These are phyloP conservation scores for Danio albolineatus DNA, from an alignment of 2,797 vertebrate species.

Conservation along the genomic window DNA sequence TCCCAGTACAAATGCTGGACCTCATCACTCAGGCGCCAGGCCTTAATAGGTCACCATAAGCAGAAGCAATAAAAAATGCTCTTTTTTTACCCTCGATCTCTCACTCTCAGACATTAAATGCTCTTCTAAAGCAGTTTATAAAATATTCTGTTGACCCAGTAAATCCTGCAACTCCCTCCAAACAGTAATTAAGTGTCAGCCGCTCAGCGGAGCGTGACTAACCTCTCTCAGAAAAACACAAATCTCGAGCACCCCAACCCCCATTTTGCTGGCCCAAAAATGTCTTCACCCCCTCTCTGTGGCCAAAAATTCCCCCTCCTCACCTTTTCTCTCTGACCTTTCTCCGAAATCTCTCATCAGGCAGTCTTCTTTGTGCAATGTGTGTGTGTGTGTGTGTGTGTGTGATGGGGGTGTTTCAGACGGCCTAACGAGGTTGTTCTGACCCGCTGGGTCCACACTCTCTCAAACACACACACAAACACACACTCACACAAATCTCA, in stretches of 20 bases:
- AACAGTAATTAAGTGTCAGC: constrained; percentile 61
- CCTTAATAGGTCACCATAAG: constrained; percentile 33
- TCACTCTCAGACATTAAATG: constrained; percentile 33
- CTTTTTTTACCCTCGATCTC: constrained; percentile 3
- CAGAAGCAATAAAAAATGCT: constrained; percentile 37
- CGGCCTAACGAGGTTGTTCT: constrained; percentile 41
- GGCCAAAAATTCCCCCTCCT: constrained; percentile 46
- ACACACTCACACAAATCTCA: constrained; percentile 16
- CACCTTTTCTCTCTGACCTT: constrained; percentile 34
- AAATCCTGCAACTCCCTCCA: constrained; percentile 57
- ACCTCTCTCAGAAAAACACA: constrained; percentile 55
- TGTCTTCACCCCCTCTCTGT: constrained; percentile 32
- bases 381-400: constrained; percentile 22
- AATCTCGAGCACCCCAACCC: constrained; percentile 36
- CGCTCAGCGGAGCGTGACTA: constrained; percentile 60
- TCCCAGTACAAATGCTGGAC: background rate
- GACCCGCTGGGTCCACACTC: constrained; percentile 17
- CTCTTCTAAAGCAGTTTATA: constrained; percentile 59
- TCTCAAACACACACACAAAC: too few relatives aligned
- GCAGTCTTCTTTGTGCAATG: constrained; percentile 26
- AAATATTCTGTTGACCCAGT: constrained; percentile 66
- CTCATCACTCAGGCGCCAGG: constrained; percentile 15
- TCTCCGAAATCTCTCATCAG: constrained; percentile 41
- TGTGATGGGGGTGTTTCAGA: constrained; percentile 14
- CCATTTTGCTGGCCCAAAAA: constrained; percentile 48